Conservation (phyloP, 2,888 invertebrate genomes). For the Fragum sueziense region DNA sequence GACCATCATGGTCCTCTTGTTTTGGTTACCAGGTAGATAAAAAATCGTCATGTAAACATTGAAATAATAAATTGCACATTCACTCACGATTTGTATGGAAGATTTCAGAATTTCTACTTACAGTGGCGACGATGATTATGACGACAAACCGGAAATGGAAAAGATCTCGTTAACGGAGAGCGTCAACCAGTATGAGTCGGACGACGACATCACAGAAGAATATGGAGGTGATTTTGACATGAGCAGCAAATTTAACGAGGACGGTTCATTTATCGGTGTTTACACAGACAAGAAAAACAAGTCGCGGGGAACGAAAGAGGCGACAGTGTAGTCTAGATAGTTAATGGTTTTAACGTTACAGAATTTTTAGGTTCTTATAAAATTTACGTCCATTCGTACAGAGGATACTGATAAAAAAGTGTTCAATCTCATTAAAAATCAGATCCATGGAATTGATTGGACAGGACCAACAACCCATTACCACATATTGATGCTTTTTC, state of each 20-base stretch:
- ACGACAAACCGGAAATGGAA: conserved; percentile 55
- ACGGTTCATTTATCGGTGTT: conserved; percentile 67
- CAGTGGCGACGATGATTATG: conserved; percentile 55
- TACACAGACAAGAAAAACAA: conserved; percentile 64
- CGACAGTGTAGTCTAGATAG: conserved; percentile 44
- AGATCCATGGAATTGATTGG: background rate
- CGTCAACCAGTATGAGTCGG: conserved; percentile 60
- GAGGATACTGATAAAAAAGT: background rate
- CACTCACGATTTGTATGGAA: too few relatives aligned
- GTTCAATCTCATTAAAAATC: background rate
- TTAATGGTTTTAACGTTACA: background rate
- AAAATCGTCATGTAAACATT: too few relatives aligned
- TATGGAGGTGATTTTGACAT: conserved; percentile 64
- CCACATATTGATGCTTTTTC: too few relatives aligned
- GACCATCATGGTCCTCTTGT: too few relatives aligned
- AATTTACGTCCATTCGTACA: background rate
- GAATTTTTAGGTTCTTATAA: background rate
- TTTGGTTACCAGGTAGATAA: too few relatives aligned
- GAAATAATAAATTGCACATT: too few relatives aligned
- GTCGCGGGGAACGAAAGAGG: conserved; percentile 38
- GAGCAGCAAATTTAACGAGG: conserved; percentile 65
- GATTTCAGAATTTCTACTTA: background rate
- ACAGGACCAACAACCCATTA: background rate
- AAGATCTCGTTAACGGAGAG: conserved; percentile 62
- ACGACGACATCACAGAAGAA: conserved; percentile 63